Conservation (phyloP, 2,888 invertebrate genomes). For the Drosophila melanosoma region DNA sequence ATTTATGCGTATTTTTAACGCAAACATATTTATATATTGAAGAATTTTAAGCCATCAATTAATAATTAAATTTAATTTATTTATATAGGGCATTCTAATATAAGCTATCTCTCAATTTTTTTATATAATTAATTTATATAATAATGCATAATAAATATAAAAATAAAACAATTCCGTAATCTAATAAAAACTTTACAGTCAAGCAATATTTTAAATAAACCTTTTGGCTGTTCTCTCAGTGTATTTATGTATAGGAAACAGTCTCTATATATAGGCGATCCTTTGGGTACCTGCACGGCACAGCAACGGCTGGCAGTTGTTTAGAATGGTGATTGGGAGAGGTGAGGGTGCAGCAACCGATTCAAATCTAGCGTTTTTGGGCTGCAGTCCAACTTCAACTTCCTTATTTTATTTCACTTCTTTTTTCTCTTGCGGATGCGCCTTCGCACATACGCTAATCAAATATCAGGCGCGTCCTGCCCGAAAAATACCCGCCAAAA, state of each 20-base stretch:
- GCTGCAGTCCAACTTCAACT: slow-evolving; percentile 46
- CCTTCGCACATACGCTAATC: slow-evolving; percentile 68
- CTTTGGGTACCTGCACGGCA: slow-evolving; percentile 44
- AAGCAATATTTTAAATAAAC: background rate
- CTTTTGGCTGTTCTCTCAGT: background rate
- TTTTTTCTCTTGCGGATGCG: slow-evolving; percentile 8
- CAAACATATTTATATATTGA: background rate
- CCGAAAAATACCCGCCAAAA: slow-evolving; percentile 70
- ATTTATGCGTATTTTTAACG: background rate
- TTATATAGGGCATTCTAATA: background rate
- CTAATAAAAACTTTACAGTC: background rate
- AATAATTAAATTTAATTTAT: background rate
- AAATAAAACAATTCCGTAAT: background rate
- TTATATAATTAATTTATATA: background rate
- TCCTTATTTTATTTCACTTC: slow-evolving; percentile 35
- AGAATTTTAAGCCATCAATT: background rate
- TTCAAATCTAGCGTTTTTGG: slow-evolving; percentile 67
- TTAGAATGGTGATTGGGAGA: slow-evolving; percentile 12
- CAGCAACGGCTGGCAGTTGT: slow-evolving; percentile 33
- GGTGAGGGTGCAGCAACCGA: slow-evolving; percentile 64
- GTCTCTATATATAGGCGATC: slow-evolving; percentile 41
- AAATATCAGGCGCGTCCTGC: slow-evolving; percentile 62
- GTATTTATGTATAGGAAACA: slow-evolving; percentile 23
- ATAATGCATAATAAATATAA: background rate
- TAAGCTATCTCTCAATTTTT: background rate